phyloP scores from a whole-genome alignment of 2,888 invertebrate species.

The Lycaena phlaeas region DNA sequence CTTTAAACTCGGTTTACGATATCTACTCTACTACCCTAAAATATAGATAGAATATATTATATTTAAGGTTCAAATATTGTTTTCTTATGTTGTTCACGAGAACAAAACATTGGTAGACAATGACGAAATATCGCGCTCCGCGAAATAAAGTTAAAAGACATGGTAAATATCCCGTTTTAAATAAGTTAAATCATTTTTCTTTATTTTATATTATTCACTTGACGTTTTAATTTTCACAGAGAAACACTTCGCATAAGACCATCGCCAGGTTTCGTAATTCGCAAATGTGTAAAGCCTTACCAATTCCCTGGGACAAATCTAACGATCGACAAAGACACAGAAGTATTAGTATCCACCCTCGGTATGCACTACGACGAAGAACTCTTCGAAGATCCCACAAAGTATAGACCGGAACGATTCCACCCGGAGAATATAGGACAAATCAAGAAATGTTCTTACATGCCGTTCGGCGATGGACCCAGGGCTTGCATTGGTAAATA shows the following conservation, averaged over 20 bases:
- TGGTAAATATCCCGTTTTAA: no score
- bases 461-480: conserved; percentile 24
- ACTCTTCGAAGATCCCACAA: conserved; percentile 23
- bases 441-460: conserved; percentile 18
- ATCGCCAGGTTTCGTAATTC: conserved; percentile 19
- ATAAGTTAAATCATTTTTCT: no score
- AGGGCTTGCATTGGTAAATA: conserved; percentile 22
- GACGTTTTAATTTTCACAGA: no score
- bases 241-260: conserved; percentile 32
- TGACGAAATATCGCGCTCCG: no score
- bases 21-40: no score
- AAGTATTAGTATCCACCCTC: conserved; percentile 18
- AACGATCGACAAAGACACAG: conserved; percentile 19
- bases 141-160: no score
- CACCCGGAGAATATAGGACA: conserved; percentile 17
- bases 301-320: conserved; percentile 21
- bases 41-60: no score
- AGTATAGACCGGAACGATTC: conserved; percentile 26
- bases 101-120: no score
- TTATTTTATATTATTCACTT: no score
- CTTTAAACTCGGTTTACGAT: no score
- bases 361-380: conserved; percentile 19
- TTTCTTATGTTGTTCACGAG: no score
- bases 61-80: no score
- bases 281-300: conserved; percentile 19